Percentiles rank a stretch among this genome's conserved stretches.
Conservation (phyloP, 2,797 vertebrate species). For the Myoxocephalus aenaeus region DNA sequence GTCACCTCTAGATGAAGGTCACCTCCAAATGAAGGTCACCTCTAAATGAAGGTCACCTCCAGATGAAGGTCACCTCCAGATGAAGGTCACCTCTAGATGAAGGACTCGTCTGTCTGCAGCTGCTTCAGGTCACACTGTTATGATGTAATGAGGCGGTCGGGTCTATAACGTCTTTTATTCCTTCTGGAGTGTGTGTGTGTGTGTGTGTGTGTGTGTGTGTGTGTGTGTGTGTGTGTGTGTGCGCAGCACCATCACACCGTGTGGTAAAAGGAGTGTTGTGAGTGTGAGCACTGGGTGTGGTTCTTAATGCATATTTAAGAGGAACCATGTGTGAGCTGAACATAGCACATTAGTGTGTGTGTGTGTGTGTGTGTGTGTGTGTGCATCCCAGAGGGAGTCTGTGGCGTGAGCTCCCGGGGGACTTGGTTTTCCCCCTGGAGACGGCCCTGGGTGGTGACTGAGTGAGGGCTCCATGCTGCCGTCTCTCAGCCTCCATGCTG, state of each 20-base stretch:
- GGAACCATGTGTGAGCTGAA: slow-evolving; percentile 63
- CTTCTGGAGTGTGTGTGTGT: too few species aligned
- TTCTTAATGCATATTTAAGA: slow-evolving; percentile 52
- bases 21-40: too few species aligned
- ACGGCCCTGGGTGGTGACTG: slow-evolving; percentile 6
- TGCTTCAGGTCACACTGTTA: slow-evolving; percentile 2
- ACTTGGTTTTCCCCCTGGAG: slow-evolving; percentile 61
- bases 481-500: slow-evolving; percentile 26
- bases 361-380: slow-evolving; percentile 43
- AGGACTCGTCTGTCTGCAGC: slow-evolving; percentile 54
- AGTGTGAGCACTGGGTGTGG: slow-evolving; percentile 64
- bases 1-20: slow-evolving; percentile 34
- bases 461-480: slow-evolving; percentile 51
- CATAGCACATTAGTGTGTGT: slow-evolving; percentile 51
- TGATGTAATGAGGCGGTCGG: too few species aligned
- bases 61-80: too few species aligned
- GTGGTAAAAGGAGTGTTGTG: slow-evolving; percentile 48
- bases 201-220: too few species aligned
- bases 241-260: slow-evolving; percentile 13
- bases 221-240: not conserved
- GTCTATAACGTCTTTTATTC: too few species aligned
- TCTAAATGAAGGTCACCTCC: slow-evolving; percentile 18
- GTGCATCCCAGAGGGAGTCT: slow-evolving; percentile 44
- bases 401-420: slow-evolving; percentile 38
- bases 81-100: not conserved